Conservation (phyloP, 2,797 vertebrate species). For the Mus spretus region DNA sequence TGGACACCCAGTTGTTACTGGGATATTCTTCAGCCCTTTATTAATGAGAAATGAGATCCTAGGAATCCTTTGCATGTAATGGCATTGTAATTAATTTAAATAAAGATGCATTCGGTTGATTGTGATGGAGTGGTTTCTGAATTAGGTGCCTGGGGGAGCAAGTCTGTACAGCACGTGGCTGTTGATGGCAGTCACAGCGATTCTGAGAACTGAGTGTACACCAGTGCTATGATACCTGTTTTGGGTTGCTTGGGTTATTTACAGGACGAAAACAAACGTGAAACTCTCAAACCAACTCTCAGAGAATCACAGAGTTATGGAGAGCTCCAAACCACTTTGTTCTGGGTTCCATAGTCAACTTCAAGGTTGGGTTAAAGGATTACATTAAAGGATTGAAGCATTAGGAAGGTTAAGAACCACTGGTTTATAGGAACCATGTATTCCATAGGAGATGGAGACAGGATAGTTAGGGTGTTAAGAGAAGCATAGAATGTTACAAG, state of each 20-base stretch:
- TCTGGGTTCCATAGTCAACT: neutral
- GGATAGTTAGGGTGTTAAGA: conserved; percentile 20
- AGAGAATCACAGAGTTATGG: conserved; percentile 10
- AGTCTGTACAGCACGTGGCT: neutral
- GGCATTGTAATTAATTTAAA: conserved; percentile 7
- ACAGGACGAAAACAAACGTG: neutral
- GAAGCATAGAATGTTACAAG: neutral
- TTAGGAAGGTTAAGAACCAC: neutral
- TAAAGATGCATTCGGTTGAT: conserved; percentile 26
- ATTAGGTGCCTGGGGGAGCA: conserved; percentile 7
- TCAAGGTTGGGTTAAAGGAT: too few species aligned
- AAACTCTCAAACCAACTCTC: neutral
- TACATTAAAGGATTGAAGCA: neutral
- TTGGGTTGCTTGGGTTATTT: neutral
- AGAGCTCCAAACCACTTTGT: conserved; percentile 44
- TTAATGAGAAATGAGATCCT: neutral
- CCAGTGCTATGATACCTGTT: neutral
- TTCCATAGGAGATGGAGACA: neutral
- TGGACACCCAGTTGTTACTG: neutral
- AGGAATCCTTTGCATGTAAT: neutral
- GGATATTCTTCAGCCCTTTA: conserved; percentile 20
- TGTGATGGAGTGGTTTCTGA: conserved; percentile 59
- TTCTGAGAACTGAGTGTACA: neutral
- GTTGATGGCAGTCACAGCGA: neutral
- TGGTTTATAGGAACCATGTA: neutral